Conservation (phyloP, 2,888 invertebrate genomes). For the Andrena bicolor region DNA sequence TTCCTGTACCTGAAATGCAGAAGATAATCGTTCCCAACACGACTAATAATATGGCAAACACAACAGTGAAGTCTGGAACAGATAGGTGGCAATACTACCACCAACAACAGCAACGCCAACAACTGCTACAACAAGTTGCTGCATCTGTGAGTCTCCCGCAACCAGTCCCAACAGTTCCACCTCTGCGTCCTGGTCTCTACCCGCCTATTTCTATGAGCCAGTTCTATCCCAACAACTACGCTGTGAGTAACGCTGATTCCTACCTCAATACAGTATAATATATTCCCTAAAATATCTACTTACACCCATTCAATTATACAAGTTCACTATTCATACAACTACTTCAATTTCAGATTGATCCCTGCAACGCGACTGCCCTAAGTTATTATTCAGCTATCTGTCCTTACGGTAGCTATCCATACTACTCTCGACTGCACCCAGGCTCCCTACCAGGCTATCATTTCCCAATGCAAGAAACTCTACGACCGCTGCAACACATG, state of each 20-base stretch:
- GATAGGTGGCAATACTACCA: slow-evolving; percentile 67
- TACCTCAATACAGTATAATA: background rate
- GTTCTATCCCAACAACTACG: slow-evolving; percentile 74
- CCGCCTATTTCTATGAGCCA: slow-evolving; percentile 69
- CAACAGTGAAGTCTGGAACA: slow-evolving; percentile 64
- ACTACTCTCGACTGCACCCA: slow-evolving; percentile 63
- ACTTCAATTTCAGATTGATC: slow-evolving; percentile 60
- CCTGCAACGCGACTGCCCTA: slow-evolving; percentile 51
- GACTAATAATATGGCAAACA: slow-evolving; percentile 57
- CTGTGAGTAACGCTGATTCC: slow-evolving; percentile 65
- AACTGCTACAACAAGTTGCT: slow-evolving; percentile 57
- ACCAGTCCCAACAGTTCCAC: slow-evolving; percentile 57
- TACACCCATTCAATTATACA: background rate
- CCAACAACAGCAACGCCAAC: slow-evolving; percentile 65
- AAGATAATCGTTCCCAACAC: slow-evolving; percentile 43
- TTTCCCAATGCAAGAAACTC: slow-evolving; percentile 57
- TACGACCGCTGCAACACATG: slow-evolving; percentile 58
- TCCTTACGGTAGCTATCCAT: slow-evolving; percentile 61
- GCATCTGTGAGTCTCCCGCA: slow-evolving; percentile 47
- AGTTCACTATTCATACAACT: background rate
- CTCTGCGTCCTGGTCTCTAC: slow-evolving; percentile 64
- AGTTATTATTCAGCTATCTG: slow-evolving; percentile 62
- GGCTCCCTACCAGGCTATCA: slow-evolving; percentile 51
- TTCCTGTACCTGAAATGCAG: slow-evolving; percentile 52
- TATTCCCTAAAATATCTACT: background rate